Base-by-base conservation (phyloP, 2,888 invertebrate species). In the Hyles lineata region DNA sequence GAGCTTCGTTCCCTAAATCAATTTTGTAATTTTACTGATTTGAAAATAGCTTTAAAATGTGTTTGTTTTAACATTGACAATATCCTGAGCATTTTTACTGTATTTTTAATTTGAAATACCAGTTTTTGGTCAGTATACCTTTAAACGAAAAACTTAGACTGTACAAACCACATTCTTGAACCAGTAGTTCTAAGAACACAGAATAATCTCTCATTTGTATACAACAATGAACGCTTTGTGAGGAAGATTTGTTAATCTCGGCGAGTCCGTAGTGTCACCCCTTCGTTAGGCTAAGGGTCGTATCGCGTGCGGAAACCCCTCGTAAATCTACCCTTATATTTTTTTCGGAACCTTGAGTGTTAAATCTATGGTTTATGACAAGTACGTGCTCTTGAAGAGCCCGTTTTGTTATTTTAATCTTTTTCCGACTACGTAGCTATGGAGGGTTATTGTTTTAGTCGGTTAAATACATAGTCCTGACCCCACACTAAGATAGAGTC, bases 251-350 rank as follows among this genome's bases (percentile, higher is more conserved):
- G 43, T 67, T 23, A 67, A 67, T 67, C 67, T 67, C 63, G 2
- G 7, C 50, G 67, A 43, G 23, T 17, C n/a, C n/a, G n/a, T 43
- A 50, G 50, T 43, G 67, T 21, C 50, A 67, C 67, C 67, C 67
- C 67, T 67, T 67, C 67, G 67, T 67, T 50, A 67, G 23, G 23
- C 43, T 67, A 67, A 67, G 67, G 67, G 67, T 67, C 67, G 23
- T 6, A 50, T 67, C 50, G 67, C 67, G 67, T 67, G 67, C 25
- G 29, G 21, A 43, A 43, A 23, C 50, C 52, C 19, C 50, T 71
- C 52, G 29, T 55, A 55, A 71, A 62, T 50, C 17, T 43, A 43
- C 67, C 63, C 17, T 67, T 67, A 43, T 17, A 23, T 21, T 67
- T 67, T 67, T 50, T 43, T 21, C 23, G 43, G 17, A 43, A 21